A percentile compares a stretch with the other conserved stretches of the same genome.
Conservation (phyloP, 2,113 vertebrate species). For the Gasterosteus aculeatus region DNA sequence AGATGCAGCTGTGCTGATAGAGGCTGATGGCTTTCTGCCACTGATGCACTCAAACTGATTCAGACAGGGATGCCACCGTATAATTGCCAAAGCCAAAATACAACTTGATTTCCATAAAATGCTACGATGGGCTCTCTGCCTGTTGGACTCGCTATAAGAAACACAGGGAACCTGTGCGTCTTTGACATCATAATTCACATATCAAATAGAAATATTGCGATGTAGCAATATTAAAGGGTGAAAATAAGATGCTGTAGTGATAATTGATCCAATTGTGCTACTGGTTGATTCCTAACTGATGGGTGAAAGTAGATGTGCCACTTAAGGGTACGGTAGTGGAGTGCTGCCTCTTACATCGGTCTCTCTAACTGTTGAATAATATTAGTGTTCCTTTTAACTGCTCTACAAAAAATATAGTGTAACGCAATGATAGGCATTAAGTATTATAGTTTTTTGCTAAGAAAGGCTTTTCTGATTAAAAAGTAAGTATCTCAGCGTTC, state of each 20-base stretch:
- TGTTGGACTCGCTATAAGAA: conserved; percentile 15
- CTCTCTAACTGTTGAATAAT: not conserved
- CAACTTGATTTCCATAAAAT: conserved; percentile 36
- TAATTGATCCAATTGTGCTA: not conserved
- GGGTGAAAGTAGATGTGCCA: not conserved
- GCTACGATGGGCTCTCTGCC: not conserved
- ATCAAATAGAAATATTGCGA: not conserved
- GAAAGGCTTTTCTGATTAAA: conserved; percentile 39
- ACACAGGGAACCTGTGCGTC: not conserved
- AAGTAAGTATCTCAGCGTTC: conserved; percentile 9
- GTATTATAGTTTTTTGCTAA: conserved; percentile 19
- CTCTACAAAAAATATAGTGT: conserved; percentile 5
- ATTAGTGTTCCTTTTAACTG: not conserved
- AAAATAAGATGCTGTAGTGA: not conserved
- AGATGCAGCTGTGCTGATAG: conserved; percentile 46
- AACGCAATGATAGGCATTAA: conserved; percentile 14
- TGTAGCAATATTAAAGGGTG: not conserved
- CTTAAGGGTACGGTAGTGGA: not conserved
- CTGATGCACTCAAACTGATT: conserved; percentile 72
- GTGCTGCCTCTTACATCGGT: conserved; percentile 1
- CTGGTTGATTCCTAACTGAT: conserved; percentile 6
- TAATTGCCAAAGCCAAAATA: conserved; percentile 49
- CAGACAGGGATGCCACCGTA: conserved; percentile 35
- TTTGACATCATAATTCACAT: not conserved
- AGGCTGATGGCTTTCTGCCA: conserved; percentile 61